Evolutionary conservation across 2,113 vertebrate genomes (phyloP).

Genomic region (Labeo catla): DNA sequence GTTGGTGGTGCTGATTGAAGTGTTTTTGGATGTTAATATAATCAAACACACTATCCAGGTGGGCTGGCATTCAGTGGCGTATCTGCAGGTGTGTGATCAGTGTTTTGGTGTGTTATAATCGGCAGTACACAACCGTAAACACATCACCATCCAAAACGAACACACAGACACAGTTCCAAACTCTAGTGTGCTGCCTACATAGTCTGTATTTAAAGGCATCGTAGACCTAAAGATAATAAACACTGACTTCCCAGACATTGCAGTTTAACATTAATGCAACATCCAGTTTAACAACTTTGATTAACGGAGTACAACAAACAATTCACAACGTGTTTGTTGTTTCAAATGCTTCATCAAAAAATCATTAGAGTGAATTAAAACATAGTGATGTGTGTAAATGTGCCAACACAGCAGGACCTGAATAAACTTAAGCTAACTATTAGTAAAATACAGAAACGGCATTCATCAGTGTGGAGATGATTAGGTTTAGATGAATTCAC

Average conservation of each 20-base stretch:
- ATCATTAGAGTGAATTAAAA: neutral
- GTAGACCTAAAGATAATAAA: neutral
- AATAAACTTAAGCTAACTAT: neutral
- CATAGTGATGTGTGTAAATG: neutral
- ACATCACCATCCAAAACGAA: neutral
- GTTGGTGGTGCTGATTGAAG: neutral
- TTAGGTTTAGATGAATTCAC: too few species aligned
- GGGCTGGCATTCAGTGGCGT: neutral
- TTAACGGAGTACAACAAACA: neutral
- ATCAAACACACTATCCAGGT: neutral
- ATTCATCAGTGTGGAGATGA: too few species aligned
- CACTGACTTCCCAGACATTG: too few species aligned
- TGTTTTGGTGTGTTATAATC: neutral
- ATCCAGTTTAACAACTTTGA: neutral
- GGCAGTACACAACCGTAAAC: neutral
- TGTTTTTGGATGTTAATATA: neutral
- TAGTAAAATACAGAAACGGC: neutral
- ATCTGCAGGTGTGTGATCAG: neutral
- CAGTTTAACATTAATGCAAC: too few species aligned
- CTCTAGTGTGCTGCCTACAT: neutral
- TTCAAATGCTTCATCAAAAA: neutral
- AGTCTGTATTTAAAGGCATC: neutral
- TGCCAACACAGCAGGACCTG: neutral
- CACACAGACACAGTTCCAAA: neutral
- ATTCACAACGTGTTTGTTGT: neutral